A percentile compares a stretch with the other conserved stretches of the same genome.
Evolutionary conservation across 1,140 invertebrate genomes (phyloP).

Genomic region (Stegodyphus mimosarum): DNA sequence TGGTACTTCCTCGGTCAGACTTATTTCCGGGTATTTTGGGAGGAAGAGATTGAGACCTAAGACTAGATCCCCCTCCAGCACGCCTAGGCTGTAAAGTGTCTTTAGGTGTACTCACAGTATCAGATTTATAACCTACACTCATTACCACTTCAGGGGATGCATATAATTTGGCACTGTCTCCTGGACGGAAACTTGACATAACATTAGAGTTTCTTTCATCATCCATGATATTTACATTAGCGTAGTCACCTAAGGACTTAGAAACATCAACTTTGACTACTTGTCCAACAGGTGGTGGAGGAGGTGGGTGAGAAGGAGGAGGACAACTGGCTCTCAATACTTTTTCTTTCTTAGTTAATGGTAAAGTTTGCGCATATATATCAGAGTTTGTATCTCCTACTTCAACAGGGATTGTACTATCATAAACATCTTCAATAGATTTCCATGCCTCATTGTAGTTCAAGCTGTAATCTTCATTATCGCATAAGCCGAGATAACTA

Average conservation of each 20-base stretch:
- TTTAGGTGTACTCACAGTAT: constrained; percentile 19
- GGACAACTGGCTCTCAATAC: constrained; percentile 72
- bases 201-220: constrained; percentile 65
- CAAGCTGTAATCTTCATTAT: constrained; percentile 45
- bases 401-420: constrained; percentile 25
- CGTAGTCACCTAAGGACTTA: constrained; percentile 59
- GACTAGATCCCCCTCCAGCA: constrained; percentile 58
- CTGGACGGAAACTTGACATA: constrained; percentile 85
- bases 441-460: constrained; percentile 56
- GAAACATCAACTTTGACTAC: constrained; percentile 61
- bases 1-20: constrained; percentile 40
- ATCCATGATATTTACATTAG: constrained; percentile 55
- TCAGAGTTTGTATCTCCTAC: constrained; percentile 6
- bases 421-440: constrained; percentile 60
- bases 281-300: constrained; percentile 73
- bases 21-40: constrained; percentile 62
- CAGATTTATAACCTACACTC: constrained; percentile 73
- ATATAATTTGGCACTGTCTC: constrained; percentile 86
- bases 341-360: constrained; percentile 50
- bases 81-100: constrained; percentile 44
- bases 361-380: constrained; percentile 63
- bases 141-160: constrained; percentile 87
- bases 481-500: constrained; percentile 42
- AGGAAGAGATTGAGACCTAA: constrained; percentile 70
- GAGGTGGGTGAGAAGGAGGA: constrained; percentile 77